Evolutionary conservation across 2,888 invertebrate species (phyloP), one percentile per base, ranked within the genome.

Genomic region (Drosophila nr. medialis): DNA sequence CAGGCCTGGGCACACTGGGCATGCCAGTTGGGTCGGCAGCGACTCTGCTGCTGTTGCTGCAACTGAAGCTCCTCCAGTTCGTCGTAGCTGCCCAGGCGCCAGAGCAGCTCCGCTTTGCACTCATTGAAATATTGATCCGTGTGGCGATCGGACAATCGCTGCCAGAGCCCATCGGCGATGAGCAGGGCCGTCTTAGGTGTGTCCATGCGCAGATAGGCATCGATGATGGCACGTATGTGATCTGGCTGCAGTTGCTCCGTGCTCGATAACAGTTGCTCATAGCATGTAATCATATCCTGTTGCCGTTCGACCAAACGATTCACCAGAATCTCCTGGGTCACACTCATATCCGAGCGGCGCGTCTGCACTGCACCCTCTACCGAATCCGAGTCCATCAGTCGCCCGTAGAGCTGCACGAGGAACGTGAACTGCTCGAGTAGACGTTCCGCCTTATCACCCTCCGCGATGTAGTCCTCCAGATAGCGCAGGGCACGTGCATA

Each of bases 381-480:
- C 13, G 97, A 97, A 92, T 99, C 99, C 0, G 98, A 95, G 91
- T 99, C 98, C 92, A 98, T 96, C 73, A 99, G 92, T 71, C 96
- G 94, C 0, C 97, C 96, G 91, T 98, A 98, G 83, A 99, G 96
- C 94, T 97, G 96, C 0, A 95, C 95, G 38, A 96, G 91, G 76
- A 95, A 94, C 0, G 95, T 94, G 54, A 96, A 92, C 77, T 95
- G 95, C 11, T 95, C 94, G 72, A 95, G 94, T 75, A 95, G 91
- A 18, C 93, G 93, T 1, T 93, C 91, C 0, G 73, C 11, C 13
- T 94, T 80, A 18, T 94, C 93, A 10, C 71, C 80, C 56, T 94
- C 94, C 32, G 94, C 94, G 93, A 97, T 95, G 76, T 96, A 95
- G 70, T 95, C 93, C 89, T 97, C 97, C 30, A 97, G 91, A 89